A percentile compares a stretch with the other conserved stretches of the same genome.
These are phyloP conservation scores for Serrognathus titanus DNA, from an alignment of 2,888 invertebrate genomes.

Conservation along the genomic window DNA sequence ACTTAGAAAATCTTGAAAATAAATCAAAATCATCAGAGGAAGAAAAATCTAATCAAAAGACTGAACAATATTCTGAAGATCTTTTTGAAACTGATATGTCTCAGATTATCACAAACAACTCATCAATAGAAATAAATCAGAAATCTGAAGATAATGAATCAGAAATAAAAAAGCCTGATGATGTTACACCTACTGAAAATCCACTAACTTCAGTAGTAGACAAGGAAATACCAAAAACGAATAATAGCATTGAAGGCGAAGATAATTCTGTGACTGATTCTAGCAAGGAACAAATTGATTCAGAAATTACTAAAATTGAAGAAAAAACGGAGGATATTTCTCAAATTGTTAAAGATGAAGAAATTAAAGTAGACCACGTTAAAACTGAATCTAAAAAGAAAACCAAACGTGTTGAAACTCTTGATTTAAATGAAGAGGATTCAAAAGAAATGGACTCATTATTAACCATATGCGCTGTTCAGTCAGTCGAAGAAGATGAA, in stretches of 20 bases:
- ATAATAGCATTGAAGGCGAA: not conserved
- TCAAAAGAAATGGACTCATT: too few relatives aligned
- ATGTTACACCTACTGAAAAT: not conserved
- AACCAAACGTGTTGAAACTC: too few relatives aligned
- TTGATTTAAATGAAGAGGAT: too few relatives aligned
- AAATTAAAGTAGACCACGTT: too few relatives aligned
- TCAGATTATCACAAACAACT: too few relatives aligned
- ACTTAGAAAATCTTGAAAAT: too few relatives aligned
- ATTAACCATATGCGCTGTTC: too few relatives aligned
- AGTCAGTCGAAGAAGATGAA: too few relatives aligned
- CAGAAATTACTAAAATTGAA: not conserved
- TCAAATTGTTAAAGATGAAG: too few relatives aligned
- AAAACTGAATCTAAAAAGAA: too few relatives aligned
- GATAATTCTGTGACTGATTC: not conserved
- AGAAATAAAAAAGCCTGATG: not conserved
- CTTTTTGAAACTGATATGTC: too few relatives aligned
- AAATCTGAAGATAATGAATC: not conserved
- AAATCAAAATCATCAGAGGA: not conserved
- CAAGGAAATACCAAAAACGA: slow-evolving; percentile 3
- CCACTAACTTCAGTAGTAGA: not conserved
- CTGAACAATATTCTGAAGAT: not conserved
- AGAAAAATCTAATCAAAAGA: not conserved
- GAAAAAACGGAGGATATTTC: not conserved
- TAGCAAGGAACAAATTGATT: not conserved
- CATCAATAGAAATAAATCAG: not conserved